Conservation (phyloP, 2,888 invertebrate species). For the Tipula lateralis region DNA sequence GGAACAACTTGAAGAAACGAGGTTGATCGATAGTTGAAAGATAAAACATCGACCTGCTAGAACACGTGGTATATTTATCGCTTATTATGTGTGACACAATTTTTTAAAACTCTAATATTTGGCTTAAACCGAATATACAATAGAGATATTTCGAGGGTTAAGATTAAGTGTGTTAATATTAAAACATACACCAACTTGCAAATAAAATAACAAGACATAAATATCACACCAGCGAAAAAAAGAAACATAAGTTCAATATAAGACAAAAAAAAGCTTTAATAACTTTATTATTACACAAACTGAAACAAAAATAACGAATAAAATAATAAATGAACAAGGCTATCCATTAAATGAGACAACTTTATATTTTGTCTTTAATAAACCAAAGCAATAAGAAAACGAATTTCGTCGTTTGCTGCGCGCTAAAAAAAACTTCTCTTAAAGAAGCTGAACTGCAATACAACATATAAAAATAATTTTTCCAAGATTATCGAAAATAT, state of each 20-base stretch:
- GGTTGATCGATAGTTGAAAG: too few species aligned
- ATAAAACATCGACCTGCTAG: too few species aligned
- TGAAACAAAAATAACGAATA: not conserved
- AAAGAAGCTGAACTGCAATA: conserved; percentile 6
- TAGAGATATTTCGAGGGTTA: not conserved
- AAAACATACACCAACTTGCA: not conserved
- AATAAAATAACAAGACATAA: conserved; percentile 7
- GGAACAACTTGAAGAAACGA: too few species aligned
- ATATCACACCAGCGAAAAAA: conserved; percentile 11
- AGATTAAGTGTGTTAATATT: not conserved
- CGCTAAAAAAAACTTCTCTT: not conserved
- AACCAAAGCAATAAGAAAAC: not conserved
- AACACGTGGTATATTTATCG: too few species aligned
- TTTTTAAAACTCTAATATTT: too few species aligned
- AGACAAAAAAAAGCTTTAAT: conserved; percentile 12
- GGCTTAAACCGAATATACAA: not conserved
- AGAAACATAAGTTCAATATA: conserved; percentile 24
- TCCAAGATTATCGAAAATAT: not conserved
- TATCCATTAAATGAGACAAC: conserved; percentile 28
- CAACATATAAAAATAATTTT: not conserved
- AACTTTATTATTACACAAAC: conserved; percentile 19
- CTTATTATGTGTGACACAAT: too few species aligned
- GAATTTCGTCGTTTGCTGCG: not conserved
- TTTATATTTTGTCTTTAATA: conserved; percentile 28
- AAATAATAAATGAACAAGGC: not conserved